Base-by-base conservation (phyloP, 2,113 vertebrate species). In the Phycodurus eques region DNA sequence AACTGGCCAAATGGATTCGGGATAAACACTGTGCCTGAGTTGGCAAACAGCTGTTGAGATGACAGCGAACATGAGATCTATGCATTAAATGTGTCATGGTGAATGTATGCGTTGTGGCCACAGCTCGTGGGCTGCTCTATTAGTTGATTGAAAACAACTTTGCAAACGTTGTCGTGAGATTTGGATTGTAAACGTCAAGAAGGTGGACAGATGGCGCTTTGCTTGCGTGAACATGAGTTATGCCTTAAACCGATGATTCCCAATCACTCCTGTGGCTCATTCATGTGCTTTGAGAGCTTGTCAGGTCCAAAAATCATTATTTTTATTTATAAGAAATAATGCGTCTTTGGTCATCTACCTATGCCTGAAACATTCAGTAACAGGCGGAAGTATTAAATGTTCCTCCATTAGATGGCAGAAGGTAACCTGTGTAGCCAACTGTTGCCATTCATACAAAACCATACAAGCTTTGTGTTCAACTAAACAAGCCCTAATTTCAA, bases 21-120 rank as follows among this genome's bases (percentile, higher is more conserved):
- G 69, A 69, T 78, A 80, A 85, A 83, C 4, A 31, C 61, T 22
- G 62, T 57, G 65, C 33, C 62, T 59, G 42, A 42, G 57, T 56
- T 57, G 27, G 44, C 69, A 70, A 75, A 74, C 84, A 85, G 81
- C 86, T 87, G 83, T 61, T 71, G 27, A 65, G 47, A 68, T 78
- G 74, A 73, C 31, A 53, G 63, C 10, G 53, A 66, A 73, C 56
- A 62, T 42, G 42, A 66, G 67, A 49, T 69, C 49, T 33, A 31
- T 64, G 76, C 47, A 69, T 47, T 74, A 76, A 67, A 68, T 78
- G 51, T 78, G 74, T 72, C 82, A 77, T 47, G 74, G 31, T 31
- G 46, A 56, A 51, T 51, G 43, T 42, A 60, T 71, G 49, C 51
- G 35, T 27, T 42, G 73, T 64, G 56, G 77, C 49, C 75, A 68